Percentiles rank a stretch among this genome's conserved stretches.
phyloP scores from a whole-genome alignment of 2,113 vertebrate species.

The Antigone vipio region DNA sequence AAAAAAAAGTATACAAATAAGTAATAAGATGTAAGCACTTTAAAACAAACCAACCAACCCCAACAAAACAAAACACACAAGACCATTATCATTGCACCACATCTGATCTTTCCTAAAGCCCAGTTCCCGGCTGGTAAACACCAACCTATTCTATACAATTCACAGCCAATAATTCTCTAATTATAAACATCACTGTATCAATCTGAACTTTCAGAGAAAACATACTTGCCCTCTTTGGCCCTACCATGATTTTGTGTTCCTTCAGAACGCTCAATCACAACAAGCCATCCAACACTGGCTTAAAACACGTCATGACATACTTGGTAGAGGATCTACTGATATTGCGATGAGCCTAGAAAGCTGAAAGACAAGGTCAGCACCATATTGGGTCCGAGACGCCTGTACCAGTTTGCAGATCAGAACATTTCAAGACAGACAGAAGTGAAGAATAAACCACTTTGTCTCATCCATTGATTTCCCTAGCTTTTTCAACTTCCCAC shows the following conservation, averaged over 20 bases:
- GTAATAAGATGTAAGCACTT: background rate
- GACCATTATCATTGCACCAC: background rate
- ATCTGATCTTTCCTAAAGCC: background rate
- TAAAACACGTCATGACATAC: fast-evolving
- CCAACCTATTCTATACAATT: background rate
- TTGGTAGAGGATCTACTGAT: background rate
- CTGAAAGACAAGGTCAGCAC: background rate
- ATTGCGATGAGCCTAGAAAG: background rate
- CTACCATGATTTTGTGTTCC: background rate
- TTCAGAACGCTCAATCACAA: background rate
- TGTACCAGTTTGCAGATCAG: background rate
- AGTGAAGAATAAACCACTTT: background rate
- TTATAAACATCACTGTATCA: background rate
- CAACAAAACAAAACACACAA: background rate
- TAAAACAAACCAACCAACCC: background rate
- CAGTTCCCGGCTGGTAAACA: background rate
- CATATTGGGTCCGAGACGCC: background rate
- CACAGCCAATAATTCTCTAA: background rate
- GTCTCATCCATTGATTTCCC: background rate
- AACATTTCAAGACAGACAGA: background rate
- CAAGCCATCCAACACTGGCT: background rate
- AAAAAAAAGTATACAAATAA: background rate
- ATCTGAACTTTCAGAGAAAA: background rate
- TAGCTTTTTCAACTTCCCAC: background rate
- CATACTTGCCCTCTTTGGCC: background rate